phyloP scores from a whole-genome alignment of 2,888 invertebrate species.

The Acrocyrtus sp. region DNA sequence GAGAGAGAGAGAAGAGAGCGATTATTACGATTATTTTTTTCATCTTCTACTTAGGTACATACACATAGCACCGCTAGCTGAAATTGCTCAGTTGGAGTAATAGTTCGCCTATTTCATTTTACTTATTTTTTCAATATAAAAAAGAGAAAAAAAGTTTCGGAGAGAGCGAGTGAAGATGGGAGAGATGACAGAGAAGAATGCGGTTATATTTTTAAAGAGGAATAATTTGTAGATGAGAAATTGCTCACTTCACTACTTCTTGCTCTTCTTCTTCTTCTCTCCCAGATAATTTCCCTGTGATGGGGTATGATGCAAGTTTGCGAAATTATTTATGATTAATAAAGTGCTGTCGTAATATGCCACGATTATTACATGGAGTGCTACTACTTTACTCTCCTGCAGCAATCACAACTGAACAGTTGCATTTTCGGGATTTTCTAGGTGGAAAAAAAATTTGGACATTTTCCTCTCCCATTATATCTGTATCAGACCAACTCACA shows the following conservation, averaged over 20 bases:
- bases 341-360: conserved; percentile 26
- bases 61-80: conserved; percentile 29
- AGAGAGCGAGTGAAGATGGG: too few relatives aligned
- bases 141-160: too few relatives aligned
- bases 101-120: too few relatives aligned
- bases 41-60: neutral
- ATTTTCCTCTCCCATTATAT: neutral
- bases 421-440: too few relatives aligned
- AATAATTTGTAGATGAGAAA: conserved; percentile 23
- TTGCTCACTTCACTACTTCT: conserved; percentile 24
- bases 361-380: conserved; percentile 16
- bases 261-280: too few relatives aligned
- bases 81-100: conserved; percentile 26
- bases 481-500: neutral
- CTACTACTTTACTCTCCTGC: neutral
- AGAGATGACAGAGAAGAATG: too few relatives aligned
- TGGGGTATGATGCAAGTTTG: neutral
- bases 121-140: too few relatives aligned
- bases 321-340: conserved; percentile 37
- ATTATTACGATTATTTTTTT: neutral
- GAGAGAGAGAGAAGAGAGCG: neutral
- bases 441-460: neutral
- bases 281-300: too few relatives aligned
- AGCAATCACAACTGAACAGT: too few relatives aligned
- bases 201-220: conserved; percentile 8